Evolutionary conservation across 2,797 vertebrate species (phyloP).

Genomic region (Phoeniculus purpureus): DNA sequence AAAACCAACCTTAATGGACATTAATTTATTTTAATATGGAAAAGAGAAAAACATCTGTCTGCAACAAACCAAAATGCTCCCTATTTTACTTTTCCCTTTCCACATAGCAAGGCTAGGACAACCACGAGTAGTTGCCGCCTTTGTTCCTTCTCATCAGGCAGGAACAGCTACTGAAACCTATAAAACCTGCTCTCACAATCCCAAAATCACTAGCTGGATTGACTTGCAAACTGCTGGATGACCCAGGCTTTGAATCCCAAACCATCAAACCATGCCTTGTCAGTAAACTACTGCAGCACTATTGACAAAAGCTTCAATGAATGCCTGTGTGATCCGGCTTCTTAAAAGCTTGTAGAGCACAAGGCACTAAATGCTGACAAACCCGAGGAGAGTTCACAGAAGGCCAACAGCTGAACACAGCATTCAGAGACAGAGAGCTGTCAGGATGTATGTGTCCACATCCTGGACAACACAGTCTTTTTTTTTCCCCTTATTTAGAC

Average conservation of each 20-base stretch:
- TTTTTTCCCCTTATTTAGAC: not conserved
- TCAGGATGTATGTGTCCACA: not conserved
- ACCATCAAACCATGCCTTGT: not conserved
- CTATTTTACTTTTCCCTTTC: not conserved
- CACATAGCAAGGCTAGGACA: not conserved
- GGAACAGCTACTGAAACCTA: not conserved
- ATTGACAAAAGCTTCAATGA: not conserved
- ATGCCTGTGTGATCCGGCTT: not conserved
- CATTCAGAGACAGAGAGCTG: fast-evolving
- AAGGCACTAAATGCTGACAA: not conserved
- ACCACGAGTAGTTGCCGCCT: not conserved
- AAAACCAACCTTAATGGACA: not conserved
- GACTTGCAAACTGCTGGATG: not conserved
- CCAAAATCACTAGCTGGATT: not conserved
- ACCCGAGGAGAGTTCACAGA: not conserved
- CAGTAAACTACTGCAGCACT: not conserved
- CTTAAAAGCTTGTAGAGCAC: not conserved
- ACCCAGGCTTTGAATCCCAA: not conserved
- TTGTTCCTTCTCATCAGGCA: not conserved
- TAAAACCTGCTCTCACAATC: not conserved
- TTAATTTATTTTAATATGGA: not conserved
- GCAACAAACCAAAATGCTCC: not conserved
- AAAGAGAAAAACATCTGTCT: not conserved
- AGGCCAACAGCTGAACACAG: not conserved
- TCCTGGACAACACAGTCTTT: not conserved